phyloP scores from a whole-genome alignment of 2,113 vertebrate genomes.

The Butorides virescens region DNA sequence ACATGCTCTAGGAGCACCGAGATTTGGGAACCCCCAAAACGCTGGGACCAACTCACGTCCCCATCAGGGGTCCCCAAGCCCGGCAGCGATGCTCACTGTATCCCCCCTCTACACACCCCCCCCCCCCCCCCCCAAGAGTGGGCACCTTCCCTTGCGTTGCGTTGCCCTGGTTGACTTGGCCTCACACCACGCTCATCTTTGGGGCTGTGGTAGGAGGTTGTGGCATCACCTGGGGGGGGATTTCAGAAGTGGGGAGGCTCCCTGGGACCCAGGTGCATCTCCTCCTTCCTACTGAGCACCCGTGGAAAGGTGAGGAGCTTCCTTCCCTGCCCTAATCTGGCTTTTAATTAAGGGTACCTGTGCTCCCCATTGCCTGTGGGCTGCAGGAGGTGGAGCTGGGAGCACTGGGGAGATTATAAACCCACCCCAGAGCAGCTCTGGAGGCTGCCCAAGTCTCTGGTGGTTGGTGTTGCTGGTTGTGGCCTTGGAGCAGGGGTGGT shows the following conservation, averaged over 20 bases:
- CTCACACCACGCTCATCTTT: fast-evolving
- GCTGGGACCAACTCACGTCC: fast-evolving
- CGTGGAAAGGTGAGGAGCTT: fast-evolving
- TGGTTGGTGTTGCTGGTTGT: fast-evolving
- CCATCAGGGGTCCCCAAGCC: fast-evolving
- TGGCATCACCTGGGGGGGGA: neutral
- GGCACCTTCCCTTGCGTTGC: neutral
- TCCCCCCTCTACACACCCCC: too few relatives aligned
- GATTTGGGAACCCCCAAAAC: neutral
- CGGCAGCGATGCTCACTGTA: fast-evolving
- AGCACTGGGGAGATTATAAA: neutral
- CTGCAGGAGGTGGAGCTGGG: neutral
- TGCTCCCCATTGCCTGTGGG: neutral
- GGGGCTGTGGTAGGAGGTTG: neutral
- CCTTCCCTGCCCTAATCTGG: neutral
- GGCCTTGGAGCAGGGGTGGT: fast-evolving
- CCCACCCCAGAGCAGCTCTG: neutral
- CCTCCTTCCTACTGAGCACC: neutral
- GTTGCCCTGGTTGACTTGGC: neutral
- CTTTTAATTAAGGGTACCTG: neutral
- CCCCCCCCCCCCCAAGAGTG: fast-evolving
- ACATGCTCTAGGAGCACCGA: neutral
- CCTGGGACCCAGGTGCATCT: neutral
- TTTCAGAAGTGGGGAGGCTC: neutral
- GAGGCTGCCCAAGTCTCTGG: fast-evolving